phyloP scores from a whole-genome alignment of 2,113 vertebrate species.

The Gallinago media region DNA sequence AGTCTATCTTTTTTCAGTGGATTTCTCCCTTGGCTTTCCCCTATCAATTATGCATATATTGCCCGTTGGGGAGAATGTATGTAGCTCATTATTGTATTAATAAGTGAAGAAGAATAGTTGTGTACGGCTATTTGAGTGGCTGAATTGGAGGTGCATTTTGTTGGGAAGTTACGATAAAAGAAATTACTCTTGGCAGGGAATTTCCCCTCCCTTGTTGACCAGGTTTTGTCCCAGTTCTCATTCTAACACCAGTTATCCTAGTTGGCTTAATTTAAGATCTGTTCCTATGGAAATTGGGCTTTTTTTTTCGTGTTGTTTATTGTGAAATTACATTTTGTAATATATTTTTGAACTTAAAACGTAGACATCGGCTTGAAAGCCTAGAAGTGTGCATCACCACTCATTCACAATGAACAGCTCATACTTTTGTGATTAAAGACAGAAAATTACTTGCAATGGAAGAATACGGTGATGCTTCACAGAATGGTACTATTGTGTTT shows the following conservation, averaged over 20 bases:
- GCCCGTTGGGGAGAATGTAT: neutral
- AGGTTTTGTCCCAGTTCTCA: neutral
- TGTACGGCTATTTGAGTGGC: neutral
- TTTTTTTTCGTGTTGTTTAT: neutral
- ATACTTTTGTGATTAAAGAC: neutral
- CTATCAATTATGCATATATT: neutral
- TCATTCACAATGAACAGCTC: neutral
- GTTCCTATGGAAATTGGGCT: neutral
- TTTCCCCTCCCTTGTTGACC: neutral
- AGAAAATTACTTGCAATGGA: neutral
- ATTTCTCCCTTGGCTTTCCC: neutral
- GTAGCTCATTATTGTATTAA: neutral
- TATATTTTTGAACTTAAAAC: neutral
- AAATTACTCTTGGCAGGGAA: neutral
- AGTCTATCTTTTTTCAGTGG: neutral
- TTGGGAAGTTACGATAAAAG: neutral
- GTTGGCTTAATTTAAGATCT: neutral
- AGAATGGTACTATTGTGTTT: neutral
- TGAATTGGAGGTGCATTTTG: neutral
- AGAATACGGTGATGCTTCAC: neutral
- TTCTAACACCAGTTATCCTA: neutral
- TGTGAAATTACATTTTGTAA: neutral
- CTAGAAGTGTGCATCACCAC: neutral
- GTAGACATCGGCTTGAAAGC: neutral
- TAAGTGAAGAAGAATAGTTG: slow-evolving; percentile 1